phyloP scores from a whole-genome alignment of 2,888 invertebrate species.

The Apamea anceps region DNA sequence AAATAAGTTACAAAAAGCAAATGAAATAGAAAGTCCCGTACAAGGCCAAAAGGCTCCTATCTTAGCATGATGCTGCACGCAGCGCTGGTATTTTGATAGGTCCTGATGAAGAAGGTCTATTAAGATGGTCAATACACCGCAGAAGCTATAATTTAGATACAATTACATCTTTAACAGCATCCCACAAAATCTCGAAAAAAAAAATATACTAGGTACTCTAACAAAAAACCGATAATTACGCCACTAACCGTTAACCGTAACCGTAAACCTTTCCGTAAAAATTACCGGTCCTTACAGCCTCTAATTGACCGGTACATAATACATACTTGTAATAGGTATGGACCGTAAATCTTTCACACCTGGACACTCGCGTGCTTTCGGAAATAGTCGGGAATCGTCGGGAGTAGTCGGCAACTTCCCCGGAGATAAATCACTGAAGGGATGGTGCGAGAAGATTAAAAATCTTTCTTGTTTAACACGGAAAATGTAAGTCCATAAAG shows the following conservation, averaged over 20 bases:
- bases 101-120: too few species aligned
- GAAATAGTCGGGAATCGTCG: slow-evolving; percentile 56
- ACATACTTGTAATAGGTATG: slow-evolving; percentile 54
- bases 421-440: slow-evolving; percentile 66
- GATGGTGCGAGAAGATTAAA: slow-evolving; percentile 66
- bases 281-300: slow-evolving; percentile 50
- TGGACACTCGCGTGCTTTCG: slow-evolving; percentile 64
- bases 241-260: slow-evolving; percentile 32
- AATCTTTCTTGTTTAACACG: slow-evolving; percentile 62
- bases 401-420: slow-evolving; percentile 49
- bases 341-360: slow-evolving; percentile 68
- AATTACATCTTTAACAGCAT: neutral
- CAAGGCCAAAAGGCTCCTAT: too few species aligned
- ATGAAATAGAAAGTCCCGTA: too few species aligned
- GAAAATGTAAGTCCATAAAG: slow-evolving; percentile 18
- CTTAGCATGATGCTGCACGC: too few species aligned
- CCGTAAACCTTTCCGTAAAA: slow-evolving; percentile 50
- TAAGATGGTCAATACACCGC: too few species aligned
- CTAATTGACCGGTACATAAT: slow-evolving; percentile 66
- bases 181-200: neutral
- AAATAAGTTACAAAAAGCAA: too few species aligned
- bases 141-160: neutral
- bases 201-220: neutral
- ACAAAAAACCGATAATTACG: slow-evolving; percentile 44
- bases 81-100: too few species aligned